These are phyloP conservation scores for Lordiphosa collinella DNA, from an alignment of 1,140 invertebrate genomes.

Conservation along the genomic window DNA sequence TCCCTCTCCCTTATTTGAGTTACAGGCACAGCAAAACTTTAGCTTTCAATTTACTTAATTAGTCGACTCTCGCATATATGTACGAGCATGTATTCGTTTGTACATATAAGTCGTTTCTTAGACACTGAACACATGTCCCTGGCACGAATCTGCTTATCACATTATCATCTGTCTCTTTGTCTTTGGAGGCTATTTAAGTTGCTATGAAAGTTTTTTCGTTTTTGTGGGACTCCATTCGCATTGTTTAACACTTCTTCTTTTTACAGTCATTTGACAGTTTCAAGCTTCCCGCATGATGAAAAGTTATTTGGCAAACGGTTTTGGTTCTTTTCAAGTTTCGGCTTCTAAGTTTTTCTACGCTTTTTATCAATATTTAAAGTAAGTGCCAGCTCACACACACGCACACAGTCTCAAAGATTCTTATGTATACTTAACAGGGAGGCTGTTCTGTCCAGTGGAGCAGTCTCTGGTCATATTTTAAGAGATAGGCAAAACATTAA, in stretches of 20 bases:
- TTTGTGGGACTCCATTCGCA: constrained; percentile 7
- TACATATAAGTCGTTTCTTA: constrained; percentile 9
- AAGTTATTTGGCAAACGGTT: constrained; percentile 28
- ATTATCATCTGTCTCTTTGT: constrained; percentile 41
- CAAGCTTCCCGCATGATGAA: constrained; percentile 11
- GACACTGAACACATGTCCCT: constrained; percentile 24
- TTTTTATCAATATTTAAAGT: constrained; percentile 45
- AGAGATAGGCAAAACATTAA: constrained; percentile 71
- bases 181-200: constrained; percentile 43
- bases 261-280: constrained; percentile 15
- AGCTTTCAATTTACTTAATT: constrained; percentile 70
- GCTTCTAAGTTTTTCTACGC: constrained; percentile 5
- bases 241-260: constrained; percentile 35
- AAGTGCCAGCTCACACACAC: constrained; percentile 29
- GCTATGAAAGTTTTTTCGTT: constrained; percentile 18
- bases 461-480: constrained; percentile 48
- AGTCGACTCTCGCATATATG: constrained; percentile 15
- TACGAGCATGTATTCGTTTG: constrained; percentile 8
- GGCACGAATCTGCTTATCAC: constrained; percentile 43
- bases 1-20: constrained; percentile 12
- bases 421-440: constrained; percentile 16
- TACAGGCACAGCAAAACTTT: constrained; percentile 42
- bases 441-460: constrained; percentile 14
- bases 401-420: constrained; percentile 1
- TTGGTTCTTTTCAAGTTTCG: constrained; percentile 16